Base-by-base conservation (phyloP, 2,888 invertebrate species). In the Dione juno region DNA sequence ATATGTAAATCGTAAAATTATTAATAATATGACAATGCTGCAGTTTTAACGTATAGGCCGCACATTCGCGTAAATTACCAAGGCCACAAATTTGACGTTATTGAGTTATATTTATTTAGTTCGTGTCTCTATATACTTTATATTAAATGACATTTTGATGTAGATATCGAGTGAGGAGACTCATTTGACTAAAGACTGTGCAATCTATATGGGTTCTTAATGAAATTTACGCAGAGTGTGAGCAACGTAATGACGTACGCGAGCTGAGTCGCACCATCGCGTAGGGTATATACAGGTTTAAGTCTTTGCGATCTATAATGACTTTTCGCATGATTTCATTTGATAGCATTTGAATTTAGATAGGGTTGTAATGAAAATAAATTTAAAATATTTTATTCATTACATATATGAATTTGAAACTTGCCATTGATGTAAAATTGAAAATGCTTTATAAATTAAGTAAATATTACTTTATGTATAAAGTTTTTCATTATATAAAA, bases 221-320 rank as follows among this genome's bases (percentile, higher is more conserved):
- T 71, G 63, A 67, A 59, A 68, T 68, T 71, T 64, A 64, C 43
- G 8, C 43, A 59, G 40, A 64, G 69, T 74, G 70, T 64, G 70
- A 50, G 61, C 52, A 64, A 45, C 71, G 70, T 75, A 74, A 77
- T 74, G 71, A 76, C 61, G 73, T 64, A 61, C 59, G 64, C 58
- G 64, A 70, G 57, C 66, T 66, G 66, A 52, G 68, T 28, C 66
- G 58, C 72, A 74, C 66, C 71, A 45, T 75, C 74, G 67, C 73
- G 74, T 52, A 66, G 71, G 70, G 80, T 81, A 81, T 84, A 85
- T 89, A 86, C 84, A 81, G 85, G 83, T 83, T 83, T 84, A 85
- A 84, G 83, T 86, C 86, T 88, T 84, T 82, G 84, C 87, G 82
- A 88, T 89, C 86, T 83, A 86, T 90, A 90, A 92, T 90, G 87